These are phyloP conservation scores for Escarpia spicata DNA, from an alignment of 2,888 invertebrate species.

Conservation along the genomic window DNA sequence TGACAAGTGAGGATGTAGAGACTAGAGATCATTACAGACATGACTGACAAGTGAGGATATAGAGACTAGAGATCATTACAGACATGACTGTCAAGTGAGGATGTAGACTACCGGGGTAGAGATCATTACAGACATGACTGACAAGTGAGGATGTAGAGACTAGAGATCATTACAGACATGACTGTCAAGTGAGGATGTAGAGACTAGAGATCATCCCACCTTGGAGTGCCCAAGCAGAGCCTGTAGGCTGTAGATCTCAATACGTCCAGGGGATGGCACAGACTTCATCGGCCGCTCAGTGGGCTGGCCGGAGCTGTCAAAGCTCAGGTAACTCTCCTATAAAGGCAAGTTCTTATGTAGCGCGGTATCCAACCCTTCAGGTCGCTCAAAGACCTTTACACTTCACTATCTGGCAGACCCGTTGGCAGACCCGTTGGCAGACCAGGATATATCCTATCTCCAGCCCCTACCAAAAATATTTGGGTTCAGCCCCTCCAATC, in stretches of 20 bases:
- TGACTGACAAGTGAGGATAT: neutral
- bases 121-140: neutral
- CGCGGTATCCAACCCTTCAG: no score
- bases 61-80: neutral
- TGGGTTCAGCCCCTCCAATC: no score
- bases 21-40: neutral
- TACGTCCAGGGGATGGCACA: slow-evolving; percentile 42
- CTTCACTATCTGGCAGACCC: no score
- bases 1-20: neutral
- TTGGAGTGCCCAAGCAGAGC: slow-evolving; percentile 60
- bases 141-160: neutral
- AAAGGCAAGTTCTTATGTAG: neutral
- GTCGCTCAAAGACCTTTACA: no score
- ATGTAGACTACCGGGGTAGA: neutral
- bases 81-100: neutral
- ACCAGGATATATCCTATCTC: no score
- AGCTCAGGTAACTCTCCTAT: slow-evolving; percentile 47
- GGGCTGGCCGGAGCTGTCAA: slow-evolving; percentile 46
- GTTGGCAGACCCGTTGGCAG: no score
- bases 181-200: neutral
- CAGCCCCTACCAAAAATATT: no score
- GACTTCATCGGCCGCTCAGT: slow-evolving; percentile 35
- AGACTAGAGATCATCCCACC: slow-evolving; percentile 35
- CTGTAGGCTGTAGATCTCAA: slow-evolving; percentile 57
- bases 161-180: neutral